Base-by-base conservation (phyloP, 2,888 invertebrate genomes). In the Neoitamus cyanurus region DNA sequence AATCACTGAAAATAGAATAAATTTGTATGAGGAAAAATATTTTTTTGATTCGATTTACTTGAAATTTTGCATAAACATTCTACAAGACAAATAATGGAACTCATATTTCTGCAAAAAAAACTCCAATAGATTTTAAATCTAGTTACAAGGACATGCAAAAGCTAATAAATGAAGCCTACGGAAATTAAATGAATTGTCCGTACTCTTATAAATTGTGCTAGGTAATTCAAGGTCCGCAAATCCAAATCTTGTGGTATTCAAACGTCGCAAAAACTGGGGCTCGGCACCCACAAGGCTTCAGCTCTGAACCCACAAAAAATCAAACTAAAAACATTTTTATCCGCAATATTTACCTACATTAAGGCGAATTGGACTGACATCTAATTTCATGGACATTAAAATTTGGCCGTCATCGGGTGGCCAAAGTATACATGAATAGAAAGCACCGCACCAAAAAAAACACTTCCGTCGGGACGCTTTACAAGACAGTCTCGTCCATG, bases 401-500 rank as follows among this genome's bases (percentile, higher is more conserved):
- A 58, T 58, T 58, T 58, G 58, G 58, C 25, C 58, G 58, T 58
- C 58, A 25, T 58, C 58, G 58, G 58, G 58, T 58, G 25, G 25
- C 58, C 58, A 58, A 58, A 58, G 20, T 58, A 20, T 9, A 58
- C 58, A 58, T 58, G 9, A 58, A 58, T 58, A 25, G 58, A 58
- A 58, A 58, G 58, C 58, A 58, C 20, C 58, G 58, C 58, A 9
- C 15, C 25, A 15, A 7, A 58, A 58, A 58, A 46, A n/a, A 46
- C 58, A 20, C 25, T 58, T 58, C 58, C 25, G 15, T 58, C 58
- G 58, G 25, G 42, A n/a, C 75, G 25, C 28, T 75, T 75, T 75
- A 42, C 75, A 75, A 42, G 75, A 75, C 42, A 75, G 42, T 42
- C 42, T 75, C 42, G 42, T 75, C 75, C 75, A 11, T 75, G 75